Evolutionary conservation across 2,113 vertebrate species (phyloP), one percentile per base, ranked within the genome.

Genomic region (Lota lota): DNA sequence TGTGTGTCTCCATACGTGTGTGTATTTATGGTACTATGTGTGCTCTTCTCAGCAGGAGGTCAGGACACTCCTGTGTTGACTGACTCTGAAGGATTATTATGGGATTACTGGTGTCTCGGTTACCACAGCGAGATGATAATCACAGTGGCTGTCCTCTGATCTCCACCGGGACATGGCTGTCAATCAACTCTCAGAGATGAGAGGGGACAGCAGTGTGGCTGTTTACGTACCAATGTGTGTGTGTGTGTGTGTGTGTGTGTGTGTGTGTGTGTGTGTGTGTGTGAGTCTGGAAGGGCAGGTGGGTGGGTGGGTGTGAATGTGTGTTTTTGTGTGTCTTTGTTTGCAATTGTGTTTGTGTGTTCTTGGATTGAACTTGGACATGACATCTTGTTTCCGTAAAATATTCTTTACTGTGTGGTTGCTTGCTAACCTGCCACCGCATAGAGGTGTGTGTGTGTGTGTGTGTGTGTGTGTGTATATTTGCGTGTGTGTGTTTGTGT

Each of bases 81-180:
- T 82, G 79, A 76, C 81, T 76, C 78, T 70, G 76, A 82, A 53
- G 83, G 83, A 90, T 87, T 86, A 88, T 88, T 87, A 86, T 87
- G 80, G 88, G 85, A 90, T 88, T 90, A 87, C 20, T 66, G 75
- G 81, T 80, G 85, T 87, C 85, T 87, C 65, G 63, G 85, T 87
- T 88, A 84, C 83, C 81, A 80, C 74, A 24, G 79, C 56, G 78
- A 87, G 85, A 85, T 85, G 79, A 86, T 88, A 87, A 90, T 90
- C 81, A 85, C 81, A 79, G 78, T 80, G 74, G 81, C 83, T 61
- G 74, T 87, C 81, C 84, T 88, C 81, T 90, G 88, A 88, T 88
- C 86, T 88, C 76, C 63, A 75, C 69, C 3, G 74, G 81, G 85
- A 85, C 70, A 80, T 63, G 19, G 61, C 81, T 72, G 83, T 86